Evolutionary conservation across 1,140 invertebrate species (phyloP).

Genomic region (Lanistes nyassanus): DNA sequence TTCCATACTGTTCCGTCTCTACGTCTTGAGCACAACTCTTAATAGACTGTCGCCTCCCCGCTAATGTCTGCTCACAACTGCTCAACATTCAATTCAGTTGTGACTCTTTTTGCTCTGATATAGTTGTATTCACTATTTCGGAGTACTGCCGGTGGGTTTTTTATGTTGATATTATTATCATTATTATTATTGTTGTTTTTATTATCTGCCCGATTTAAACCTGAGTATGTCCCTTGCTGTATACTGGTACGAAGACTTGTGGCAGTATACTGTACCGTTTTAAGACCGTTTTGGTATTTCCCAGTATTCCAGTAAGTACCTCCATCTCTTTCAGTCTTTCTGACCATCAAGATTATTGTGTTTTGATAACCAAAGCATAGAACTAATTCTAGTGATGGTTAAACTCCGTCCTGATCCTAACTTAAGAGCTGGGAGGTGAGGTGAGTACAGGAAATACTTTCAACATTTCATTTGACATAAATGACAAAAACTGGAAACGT

Average conservation of each 20-base stretch:
- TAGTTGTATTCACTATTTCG: too few species aligned
- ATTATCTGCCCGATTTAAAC: neutral
- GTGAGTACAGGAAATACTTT: too few species aligned
- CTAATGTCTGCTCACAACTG: neutral
- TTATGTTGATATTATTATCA: slow-evolving; percentile 3
- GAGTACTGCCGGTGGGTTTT: too few species aligned
- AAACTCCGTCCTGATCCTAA: too few species aligned
- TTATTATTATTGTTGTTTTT: neutral
- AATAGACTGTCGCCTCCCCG: neutral
- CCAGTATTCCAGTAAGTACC: neutral
- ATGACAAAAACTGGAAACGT: too few species aligned
- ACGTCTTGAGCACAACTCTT: neutral
- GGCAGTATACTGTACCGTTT: too few species aligned
- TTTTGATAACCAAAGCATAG: too few species aligned
- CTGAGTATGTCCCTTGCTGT: too few species aligned
- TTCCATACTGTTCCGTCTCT: neutral
- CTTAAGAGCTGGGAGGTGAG: too few species aligned
- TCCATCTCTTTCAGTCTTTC: neutral
- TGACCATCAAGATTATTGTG: neutral
- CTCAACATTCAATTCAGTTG: neutral
- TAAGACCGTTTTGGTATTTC: neutral
- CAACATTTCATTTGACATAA: too few species aligned
- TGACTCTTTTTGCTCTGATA: too few species aligned
- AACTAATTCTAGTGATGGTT: too few species aligned
- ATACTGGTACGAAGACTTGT: neutral